These are phyloP conservation scores for Aleiodes sp. DNA, from an alignment of 1,140 invertebrate species.

Conservation along the genomic window DNA sequence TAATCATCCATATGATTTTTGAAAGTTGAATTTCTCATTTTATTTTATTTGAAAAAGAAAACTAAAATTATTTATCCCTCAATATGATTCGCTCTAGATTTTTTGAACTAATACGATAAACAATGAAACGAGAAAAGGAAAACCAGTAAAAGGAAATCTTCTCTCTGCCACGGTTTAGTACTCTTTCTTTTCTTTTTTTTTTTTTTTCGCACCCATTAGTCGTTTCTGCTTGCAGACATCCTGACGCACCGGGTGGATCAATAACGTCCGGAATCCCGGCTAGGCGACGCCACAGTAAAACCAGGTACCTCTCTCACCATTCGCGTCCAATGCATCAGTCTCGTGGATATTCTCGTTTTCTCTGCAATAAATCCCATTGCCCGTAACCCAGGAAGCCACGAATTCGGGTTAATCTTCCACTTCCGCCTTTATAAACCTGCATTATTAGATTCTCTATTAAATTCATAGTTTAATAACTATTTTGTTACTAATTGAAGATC, in stretches of 20 bases:
- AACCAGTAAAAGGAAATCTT: slow-evolving; percentile 3
- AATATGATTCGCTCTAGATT: slow-evolving; percentile 1
- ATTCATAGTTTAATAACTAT: slow-evolving; percentile 15
- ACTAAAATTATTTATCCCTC: neutral
- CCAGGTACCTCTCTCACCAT: neutral
- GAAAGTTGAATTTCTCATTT: neutral
- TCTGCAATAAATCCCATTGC: slow-evolving; percentile 4
- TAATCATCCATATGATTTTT: no score
- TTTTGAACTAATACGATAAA: neutral
- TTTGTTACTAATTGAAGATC: no score
- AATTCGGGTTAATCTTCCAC: slow-evolving; percentile 43
- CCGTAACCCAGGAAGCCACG: slow-evolving; percentile 35
- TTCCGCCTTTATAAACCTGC: slow-evolving; percentile 32
- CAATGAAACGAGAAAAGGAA: slow-evolving; percentile 3
- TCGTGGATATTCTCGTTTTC: neutral
- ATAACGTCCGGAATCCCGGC: slow-evolving; percentile 20
- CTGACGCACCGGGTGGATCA: slow-evolving; percentile 20
- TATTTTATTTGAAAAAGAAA: neutral
- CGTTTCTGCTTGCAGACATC: slow-evolving; percentile 18
- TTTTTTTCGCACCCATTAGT: neutral
- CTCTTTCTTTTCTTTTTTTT: neutral
- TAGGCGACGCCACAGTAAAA: slow-evolving; percentile 8
- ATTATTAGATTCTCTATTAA: neutral
- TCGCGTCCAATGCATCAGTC: neutral
- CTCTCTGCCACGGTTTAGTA: neutral